Base-by-base conservation (phyloP, 1,140 invertebrate genomes). In the Neodiprion fabricii region DNA sequence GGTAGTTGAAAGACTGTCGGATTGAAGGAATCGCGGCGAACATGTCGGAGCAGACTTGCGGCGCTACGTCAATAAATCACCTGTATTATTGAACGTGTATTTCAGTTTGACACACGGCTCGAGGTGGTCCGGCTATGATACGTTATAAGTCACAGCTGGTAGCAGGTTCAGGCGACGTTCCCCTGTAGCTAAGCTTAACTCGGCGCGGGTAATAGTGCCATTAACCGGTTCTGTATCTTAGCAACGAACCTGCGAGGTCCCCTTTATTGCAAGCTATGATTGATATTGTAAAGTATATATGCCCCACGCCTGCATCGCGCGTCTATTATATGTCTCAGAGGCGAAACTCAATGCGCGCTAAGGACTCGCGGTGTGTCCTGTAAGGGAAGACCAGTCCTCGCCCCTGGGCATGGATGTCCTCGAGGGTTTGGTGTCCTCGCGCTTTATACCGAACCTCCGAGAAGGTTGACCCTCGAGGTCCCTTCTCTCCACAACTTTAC, bases 111-210 rank as follows among this genome's bases (percentile, higher is more conserved):
- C 77, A 77, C 72, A 70, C 10, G 53, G 53, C 11, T 47, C 12
- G 23, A 50, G 67, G 49, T 65, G 14, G 73, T 79, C 75, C 76
- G 76, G 71, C 75, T 70, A 75, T 84, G 82, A 84, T 85, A 84
- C 80, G 84, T 84, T 81, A 85, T 85, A 85, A 85, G 84, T 85
- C 84, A 85, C 82, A 85, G 84, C 78, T 84, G 84, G 84, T 85
- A 84, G 83, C 84, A 85, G 83, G 78, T 82, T 85, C 83, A 82
- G 79, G 82, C 81, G 84, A 85, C 84, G 79, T 83, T 61, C 53
- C 53, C 68, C 75, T 74, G 75, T 72, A 73, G 76, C 53, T 65
- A 66, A 17, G 72, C 68, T 53, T 53, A 67, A 68, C 65, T 61
- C 70, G 73, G 76, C 72, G 74, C 74, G 67, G 72, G 80, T 83